Evolutionary conservation across 1,140 invertebrate species (phyloP).

Genomic region (Pinna nobilis): DNA sequence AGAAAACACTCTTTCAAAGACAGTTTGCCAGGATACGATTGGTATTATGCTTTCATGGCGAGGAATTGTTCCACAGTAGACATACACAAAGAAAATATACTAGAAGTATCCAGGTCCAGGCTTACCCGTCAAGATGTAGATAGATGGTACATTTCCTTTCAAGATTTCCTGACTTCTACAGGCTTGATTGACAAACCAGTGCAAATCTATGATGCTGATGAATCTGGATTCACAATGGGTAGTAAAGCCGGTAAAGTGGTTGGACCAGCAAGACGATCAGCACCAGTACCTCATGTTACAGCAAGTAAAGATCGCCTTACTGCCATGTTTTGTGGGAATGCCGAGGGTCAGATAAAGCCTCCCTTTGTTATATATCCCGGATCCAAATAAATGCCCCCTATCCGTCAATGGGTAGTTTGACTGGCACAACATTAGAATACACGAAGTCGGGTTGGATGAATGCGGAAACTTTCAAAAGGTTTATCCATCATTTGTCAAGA

Average conservation of each 20-base stretch:
- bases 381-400: slow-evolving; percentile 8
- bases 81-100: neutral
- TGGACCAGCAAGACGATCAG: slow-evolving; percentile 12
- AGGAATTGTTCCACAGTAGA: slow-evolving; percentile 13
- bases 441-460: slow-evolving; percentile 38
- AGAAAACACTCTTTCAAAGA: slow-evolving; percentile 29
- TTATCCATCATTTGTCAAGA: slow-evolving; percentile 40
- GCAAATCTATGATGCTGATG: slow-evolving; percentile 29
- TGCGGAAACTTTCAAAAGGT: slow-evolving; percentile 21
- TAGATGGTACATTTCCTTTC: neutral
- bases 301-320: slow-evolving; percentile 23
- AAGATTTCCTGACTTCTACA: slow-evolving; percentile 9
- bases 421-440: slow-evolving; percentile 22
- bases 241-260: slow-evolving; percentile 23
- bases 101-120: neutral
- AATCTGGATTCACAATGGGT: slow-evolving; percentile 28
- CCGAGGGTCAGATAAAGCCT: slow-evolving; percentile 32
- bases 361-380: slow-evolving; percentile 30
- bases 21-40: slow-evolving; percentile 7
- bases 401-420: slow-evolving; percentile 24
- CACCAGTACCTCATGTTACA: slow-evolving; percentile 24
- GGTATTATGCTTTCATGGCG: slow-evolving; percentile 12
- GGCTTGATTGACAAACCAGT: slow-evolving; percentile 17
- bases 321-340: slow-evolving; percentile 38
- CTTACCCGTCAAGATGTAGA: neutral